These are phyloP conservation scores for Hippopotamus amphibius DNA, from an alignment of 2,113 vertebrate genomes.

Conservation along the genomic window DNA sequence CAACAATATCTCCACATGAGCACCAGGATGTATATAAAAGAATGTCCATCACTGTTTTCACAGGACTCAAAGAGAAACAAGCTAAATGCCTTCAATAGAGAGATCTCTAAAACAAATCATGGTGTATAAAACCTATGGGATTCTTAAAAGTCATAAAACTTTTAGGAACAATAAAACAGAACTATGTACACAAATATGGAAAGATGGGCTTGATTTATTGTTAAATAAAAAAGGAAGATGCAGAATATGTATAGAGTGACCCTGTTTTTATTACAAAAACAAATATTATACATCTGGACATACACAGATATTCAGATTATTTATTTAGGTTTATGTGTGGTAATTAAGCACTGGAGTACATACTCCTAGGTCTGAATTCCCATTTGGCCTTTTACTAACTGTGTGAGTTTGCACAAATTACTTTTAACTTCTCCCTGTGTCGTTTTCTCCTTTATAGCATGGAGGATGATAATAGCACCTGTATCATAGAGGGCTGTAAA, in stretches of 20 bases:
- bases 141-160: neutral
- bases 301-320: neutral
- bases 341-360: neutral
- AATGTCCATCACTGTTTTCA: neutral
- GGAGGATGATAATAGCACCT: neutral
- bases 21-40: neutral
- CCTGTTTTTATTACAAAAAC: neutral
- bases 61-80: neutral
- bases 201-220: neutral
- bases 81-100: neutral
- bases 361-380: rapidly evolving
- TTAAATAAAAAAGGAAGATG: neutral
- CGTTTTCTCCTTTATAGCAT: neutral
- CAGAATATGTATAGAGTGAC: neutral
- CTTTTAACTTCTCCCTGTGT: neutral
- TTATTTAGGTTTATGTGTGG: neutral
- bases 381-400: neutral
- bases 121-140: neutral
- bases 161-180: neutral
- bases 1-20: neutral
- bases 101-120: neutral
- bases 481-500: neutral
- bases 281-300: neutral
- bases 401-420: neutral
- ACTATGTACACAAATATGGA: neutral